Percentiles rank a stretch among this genome's conserved stretches.
Evolutionary conservation across 1,140 invertebrate genomes (phyloP).

Genomic region (Ostrea edulis): DNA sequence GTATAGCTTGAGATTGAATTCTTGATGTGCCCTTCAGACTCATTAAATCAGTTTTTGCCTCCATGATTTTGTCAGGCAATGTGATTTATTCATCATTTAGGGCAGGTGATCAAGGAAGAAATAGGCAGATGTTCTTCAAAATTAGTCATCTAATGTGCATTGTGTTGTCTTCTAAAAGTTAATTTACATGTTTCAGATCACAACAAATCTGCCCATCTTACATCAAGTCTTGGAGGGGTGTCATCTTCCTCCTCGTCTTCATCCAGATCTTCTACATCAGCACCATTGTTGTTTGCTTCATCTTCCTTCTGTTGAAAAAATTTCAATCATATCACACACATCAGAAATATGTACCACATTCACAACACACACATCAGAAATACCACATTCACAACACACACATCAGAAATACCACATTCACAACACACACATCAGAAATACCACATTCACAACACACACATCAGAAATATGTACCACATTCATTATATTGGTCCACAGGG

Average conservation of each 20-base stretch:
- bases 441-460: no score
- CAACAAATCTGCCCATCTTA: neutral
- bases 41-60: constrained; percentile 35
- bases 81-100: neutral
- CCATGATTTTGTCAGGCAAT: neutral
- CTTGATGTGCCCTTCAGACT: neutral
- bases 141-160: neutral
- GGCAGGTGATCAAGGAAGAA: neutral
- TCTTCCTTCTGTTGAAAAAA: constrained; percentile 30
- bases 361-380: no score
- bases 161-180: neutral
- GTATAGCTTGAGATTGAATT: no score
- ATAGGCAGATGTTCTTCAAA: neutral
- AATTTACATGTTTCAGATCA: no score
- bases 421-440: no score
- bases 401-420: no score
- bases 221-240: constrained; percentile 44
- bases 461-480: no score
- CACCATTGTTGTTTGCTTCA: constrained; percentile 34
- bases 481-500: no score
- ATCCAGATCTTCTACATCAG: constrained; percentile 28
- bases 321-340: neutral
- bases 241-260: constrained; percentile 41
- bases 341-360: no score
- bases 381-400: no score